Evolutionary conservation across 2,113 vertebrate genomes (phyloP), one percentile per base, ranked within the genome.

Genomic region (Heterotis niloticus): DNA sequence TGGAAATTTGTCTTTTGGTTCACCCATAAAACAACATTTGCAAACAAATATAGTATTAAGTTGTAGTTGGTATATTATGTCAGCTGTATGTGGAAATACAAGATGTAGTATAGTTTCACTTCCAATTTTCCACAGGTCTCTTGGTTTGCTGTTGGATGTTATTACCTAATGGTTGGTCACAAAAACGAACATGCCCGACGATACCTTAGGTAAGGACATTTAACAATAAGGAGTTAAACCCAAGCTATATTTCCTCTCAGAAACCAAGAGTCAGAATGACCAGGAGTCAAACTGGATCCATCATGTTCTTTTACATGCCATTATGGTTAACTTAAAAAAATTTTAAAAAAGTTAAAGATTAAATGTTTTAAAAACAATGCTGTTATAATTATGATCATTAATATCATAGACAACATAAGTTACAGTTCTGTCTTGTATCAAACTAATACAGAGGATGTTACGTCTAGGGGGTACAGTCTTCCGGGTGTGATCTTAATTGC

Each of bases 91-190:
- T 44, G 7, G 34, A n/a, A n/a, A 44, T 52, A 14, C 65, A 67
- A 14, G n/a, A 59, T 26, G 26, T 44, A 7, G 24, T 5, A 1
- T 1, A 75, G 59, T 84, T 81, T 44, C 84, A 82, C 5, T 13
- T n/a, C 14, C 57, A 64, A 16, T 80, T 3, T 84, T 52, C 29
- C 18, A 68, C 85, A 99, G 98, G 98, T 99, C 0, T 99, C 98
- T 0, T 99, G 98, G 98, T 99, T 99, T 94, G 96, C 98, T 71
- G 98, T 99, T 80, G 98, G 97, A 69, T 99, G 98, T 88, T 99
- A 99, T 79, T 99, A 99, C 90, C 95, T 99, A 78, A 98, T 99
- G 98, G 98, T 99, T 29, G 98, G 98, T 52, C 97, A 98, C 85
- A 98, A 98, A 92, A 98, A 98, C 59, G 97, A 99, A 81, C 96